These are phyloP conservation scores for Eulemur macaco DNA, from an alignment of 2,113 vertebrate species.

Conservation along the genomic window DNA sequence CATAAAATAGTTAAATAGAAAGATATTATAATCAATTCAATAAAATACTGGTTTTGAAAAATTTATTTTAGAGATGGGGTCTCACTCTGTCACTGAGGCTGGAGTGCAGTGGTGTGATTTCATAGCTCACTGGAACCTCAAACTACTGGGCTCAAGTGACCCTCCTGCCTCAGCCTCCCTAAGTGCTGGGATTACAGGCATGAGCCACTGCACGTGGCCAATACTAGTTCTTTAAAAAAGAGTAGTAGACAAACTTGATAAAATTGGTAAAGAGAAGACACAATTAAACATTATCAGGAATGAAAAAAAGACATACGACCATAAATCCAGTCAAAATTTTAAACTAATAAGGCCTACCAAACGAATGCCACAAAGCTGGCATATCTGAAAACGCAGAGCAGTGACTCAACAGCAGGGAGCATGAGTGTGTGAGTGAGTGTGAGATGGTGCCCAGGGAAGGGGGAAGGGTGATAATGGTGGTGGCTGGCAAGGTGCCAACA, in stretches of 20 bases:
- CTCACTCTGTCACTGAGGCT: no score
- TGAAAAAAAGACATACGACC: not conserved
- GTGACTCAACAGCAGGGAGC: not conserved
- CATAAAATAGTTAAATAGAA: not conserved
- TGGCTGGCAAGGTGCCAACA: not conserved
- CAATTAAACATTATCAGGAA: not conserved
- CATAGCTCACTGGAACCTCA: no score
- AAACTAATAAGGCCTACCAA: not conserved
- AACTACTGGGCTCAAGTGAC: no score
- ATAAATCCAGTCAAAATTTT: not conserved
- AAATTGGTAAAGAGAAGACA: not conserved
- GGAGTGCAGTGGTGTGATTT: no score
- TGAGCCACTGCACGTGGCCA: no score
- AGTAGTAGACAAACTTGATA: not conserved
- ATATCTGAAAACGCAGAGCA: not conserved
- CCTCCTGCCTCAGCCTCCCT: no score
- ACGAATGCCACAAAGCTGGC: not conserved
- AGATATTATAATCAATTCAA: not conserved
- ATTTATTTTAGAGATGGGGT: no score
- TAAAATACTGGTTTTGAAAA: not conserved
- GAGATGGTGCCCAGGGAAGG: fast-evolving
- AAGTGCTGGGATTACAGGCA: no score
- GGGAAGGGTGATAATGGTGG: no score
- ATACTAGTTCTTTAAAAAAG: not conserved
- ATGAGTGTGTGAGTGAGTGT: not conserved